Evolutionary conservation across 2,888 invertebrate species (phyloP).

Genomic region (Myopa tessellatipennis): DNA sequence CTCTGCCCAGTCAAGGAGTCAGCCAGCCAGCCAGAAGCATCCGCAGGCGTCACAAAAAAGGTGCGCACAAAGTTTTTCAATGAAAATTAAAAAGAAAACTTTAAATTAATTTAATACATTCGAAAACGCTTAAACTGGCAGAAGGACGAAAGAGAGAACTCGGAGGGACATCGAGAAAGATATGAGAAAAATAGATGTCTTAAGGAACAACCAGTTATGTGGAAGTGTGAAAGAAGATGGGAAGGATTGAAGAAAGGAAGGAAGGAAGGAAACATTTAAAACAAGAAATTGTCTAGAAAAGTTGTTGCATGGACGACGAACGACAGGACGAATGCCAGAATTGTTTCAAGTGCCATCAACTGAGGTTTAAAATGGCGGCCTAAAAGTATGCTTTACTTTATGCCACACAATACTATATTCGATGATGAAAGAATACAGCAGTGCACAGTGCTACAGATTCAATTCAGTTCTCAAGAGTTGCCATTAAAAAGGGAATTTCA

Average conservation of each 20-base stretch:
- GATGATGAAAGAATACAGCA: too few relatives aligned
- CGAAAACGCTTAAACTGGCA: constrained; percentile 11
- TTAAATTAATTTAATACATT: constrained; percentile 31
- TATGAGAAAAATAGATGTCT: too few relatives aligned
- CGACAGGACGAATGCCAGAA: background rate
- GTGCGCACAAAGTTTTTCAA: constrained; percentile 24
- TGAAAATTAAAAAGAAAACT: constrained; percentile 32
- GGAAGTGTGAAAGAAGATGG: too few relatives aligned
- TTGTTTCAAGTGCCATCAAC: background rate
- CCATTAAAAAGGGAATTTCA: too few relatives aligned
- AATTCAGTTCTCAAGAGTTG: too few relatives aligned
- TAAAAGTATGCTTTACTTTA: background rate
- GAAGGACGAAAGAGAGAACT: background rate
- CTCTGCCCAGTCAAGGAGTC: background rate
- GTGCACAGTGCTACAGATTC: too few relatives aligned
- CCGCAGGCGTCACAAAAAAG: background rate
- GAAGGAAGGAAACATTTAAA: background rate
- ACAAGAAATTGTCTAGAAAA: background rate
- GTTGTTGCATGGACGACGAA: background rate
- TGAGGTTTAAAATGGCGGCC: background rate
- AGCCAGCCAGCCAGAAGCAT: background rate
- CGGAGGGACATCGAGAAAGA: background rate
- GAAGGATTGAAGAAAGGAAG: background rate
- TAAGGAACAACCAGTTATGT: too few relatives aligned
- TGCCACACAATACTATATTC: too few relatives aligned